Percentiles rank a stretch among this genome's conserved stretches.
phyloP scores from a whole-genome alignment of 2,888 invertebrate species.

The Agrilus mali region DNA sequence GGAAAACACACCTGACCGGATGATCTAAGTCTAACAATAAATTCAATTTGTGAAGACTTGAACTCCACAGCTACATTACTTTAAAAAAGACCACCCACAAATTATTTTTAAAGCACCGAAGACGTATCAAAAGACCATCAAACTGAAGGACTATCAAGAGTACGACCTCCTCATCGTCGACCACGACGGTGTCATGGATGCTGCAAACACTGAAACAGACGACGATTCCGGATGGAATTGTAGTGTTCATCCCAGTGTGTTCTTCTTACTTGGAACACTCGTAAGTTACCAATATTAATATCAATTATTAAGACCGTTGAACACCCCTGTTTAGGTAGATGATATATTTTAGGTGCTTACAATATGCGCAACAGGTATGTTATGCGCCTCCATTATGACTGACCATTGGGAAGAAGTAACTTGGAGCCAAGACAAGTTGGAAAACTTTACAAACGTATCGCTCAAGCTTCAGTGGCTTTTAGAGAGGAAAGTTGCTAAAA shows the following conservation, averaged over 20 bases:
- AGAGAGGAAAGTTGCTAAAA: slow-evolving; percentile 60
- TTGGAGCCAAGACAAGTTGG: slow-evolving; percentile 57
- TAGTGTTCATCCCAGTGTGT: slow-evolving; percentile 49
- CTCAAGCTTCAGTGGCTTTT: slow-evolving; percentile 56
- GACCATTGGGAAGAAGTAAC: slow-evolving; percentile 83
- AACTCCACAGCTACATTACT: neutral
- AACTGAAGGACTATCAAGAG: slow-evolving; percentile 30
- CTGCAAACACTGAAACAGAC: slow-evolving; percentile 37
- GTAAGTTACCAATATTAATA: neutral
- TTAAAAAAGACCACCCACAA: neutral
- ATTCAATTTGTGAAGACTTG: too few relatives aligned
- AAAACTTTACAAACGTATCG: slow-evolving; percentile 46
- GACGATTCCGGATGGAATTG: slow-evolving; percentile 49
- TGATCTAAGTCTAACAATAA: too few relatives aligned
- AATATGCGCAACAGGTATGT: slow-evolving; percentile 65
- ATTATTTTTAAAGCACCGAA: neutral
- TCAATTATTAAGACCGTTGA: too few relatives aligned
- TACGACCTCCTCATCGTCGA: slow-evolving; percentile 33
- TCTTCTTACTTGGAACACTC: slow-evolving; percentile 51
- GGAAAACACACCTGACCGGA: too few relatives aligned
- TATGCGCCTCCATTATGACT: slow-evolving; percentile 78
- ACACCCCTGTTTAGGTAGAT: too few relatives aligned
- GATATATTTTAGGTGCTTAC: slow-evolving; percentile 39
- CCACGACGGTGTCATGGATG: slow-evolving; percentile 37
- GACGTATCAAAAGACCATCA: slow-evolving; percentile 15